Evolutionary conservation across 64 coral and sea anemone genomes (phyloP).

Genomic region (Pachyseris speciosa): DNA sequence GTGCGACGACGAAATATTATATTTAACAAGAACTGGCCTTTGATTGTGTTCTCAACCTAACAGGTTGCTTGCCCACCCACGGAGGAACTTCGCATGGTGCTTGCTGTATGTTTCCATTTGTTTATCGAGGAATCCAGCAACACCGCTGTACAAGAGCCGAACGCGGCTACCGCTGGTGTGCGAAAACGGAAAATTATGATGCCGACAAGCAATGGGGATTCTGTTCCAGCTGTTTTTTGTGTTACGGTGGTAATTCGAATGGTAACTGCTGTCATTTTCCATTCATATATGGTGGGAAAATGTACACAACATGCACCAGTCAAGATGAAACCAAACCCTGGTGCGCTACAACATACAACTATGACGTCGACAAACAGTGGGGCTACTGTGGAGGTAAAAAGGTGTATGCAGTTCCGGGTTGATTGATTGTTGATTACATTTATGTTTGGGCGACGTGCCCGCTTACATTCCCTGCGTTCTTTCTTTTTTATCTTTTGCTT

Average conservation of each 20-base stretch:
- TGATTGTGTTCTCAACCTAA: too few relatives aligned
- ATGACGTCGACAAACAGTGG: conserved; percentile 30
- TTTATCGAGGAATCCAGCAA: conserved; percentile 31
- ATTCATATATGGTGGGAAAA: conserved; percentile 27
- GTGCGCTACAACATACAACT: conserved; percentile 57
- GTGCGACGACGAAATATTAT: conserved; percentile 27
- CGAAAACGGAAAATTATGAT: conserved; percentile 38
- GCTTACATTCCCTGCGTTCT: too few relatives aligned
- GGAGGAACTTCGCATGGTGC: conserved; percentile 66
- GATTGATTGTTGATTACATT: too few relatives aligned
- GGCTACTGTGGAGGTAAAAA: conserved; percentile 42
- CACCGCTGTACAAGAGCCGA: conserved; percentile 63
- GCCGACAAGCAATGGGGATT: conserved; percentile 71
- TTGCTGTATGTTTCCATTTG: conserved; percentile 63
- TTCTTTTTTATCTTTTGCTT: too few relatives aligned
- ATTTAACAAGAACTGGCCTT: too few relatives aligned
- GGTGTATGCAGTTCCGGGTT: too few relatives aligned
- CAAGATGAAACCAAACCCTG: conserved; percentile 16
- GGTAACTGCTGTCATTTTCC: conserved; percentile 63
- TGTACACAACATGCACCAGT: background rate
- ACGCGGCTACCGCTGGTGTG: conserved; percentile 60
- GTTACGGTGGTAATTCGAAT: conserved; percentile 43
- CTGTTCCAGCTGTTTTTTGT: conserved; percentile 23
- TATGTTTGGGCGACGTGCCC: too few relatives aligned
- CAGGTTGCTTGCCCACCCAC: conserved; percentile 68